Evolutionary conservation across 2,888 invertebrate genomes (phyloP), one percentile per base, ranked within the genome.

Genomic region (Aspidiotus destructor): DNA sequence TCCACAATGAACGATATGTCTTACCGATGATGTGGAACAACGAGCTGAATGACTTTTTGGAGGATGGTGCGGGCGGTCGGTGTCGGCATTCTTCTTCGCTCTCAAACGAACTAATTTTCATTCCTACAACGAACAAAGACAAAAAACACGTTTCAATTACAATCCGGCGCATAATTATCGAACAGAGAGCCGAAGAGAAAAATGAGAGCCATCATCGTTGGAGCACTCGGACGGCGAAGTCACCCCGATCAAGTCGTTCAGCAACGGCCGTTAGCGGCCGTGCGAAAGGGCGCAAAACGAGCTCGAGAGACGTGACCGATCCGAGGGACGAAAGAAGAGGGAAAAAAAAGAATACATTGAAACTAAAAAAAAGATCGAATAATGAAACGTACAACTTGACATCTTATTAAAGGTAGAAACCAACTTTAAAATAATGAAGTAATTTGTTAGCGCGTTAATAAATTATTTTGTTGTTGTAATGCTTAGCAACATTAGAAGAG

Each of bases 391-490:
- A 58, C 58, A 58, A 17, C 67, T 58, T 67, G 58, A 67, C 67
- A 58, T 58, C 67, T 67, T 67, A 58, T 67, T 61, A 60, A 58
- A 58, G 28, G 44, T 60, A 58, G 58, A 58, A 65, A 64, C 57
- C 67, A 67, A 55, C 64, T 55, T 67, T 67, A 67, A 48, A 67
- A 67, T 48, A 67, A 67, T 48, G 48, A 67, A 67, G 48, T 67
- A 67, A 67, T 67, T 67, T 67, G 48, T 67, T 60, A 60, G 28
- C 67, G 44, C 9, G 67, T 58, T 67, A 58, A 67, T 48, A 67
- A 67, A 67, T 67, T 67, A 67, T 48, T 67, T 67, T 48, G 17
- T 67, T 67, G 16, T 67, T 67, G 48, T 67, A 67, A 67, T 60
- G 65, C 58, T 44, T 54, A 41, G 62, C 48, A 62, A 62, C 52